Base-by-base conservation (phyloP, 2,113 vertebrate species). In the Equus quagga region DNA sequence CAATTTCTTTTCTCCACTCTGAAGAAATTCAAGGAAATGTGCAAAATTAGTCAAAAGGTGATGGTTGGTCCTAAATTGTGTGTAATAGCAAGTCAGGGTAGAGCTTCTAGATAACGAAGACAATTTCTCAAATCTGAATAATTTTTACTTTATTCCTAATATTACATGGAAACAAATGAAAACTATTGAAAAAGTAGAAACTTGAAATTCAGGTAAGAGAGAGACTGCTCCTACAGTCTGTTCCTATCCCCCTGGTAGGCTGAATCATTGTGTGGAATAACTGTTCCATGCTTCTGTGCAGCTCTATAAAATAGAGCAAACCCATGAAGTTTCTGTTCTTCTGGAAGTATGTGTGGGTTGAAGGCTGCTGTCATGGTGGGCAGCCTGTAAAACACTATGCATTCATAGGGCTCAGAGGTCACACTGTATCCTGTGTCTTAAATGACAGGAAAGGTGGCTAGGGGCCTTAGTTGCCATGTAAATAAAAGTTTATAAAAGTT, bases 11-110 rank as follows among this genome's bases (percentile, higher is more conserved):
- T 72, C 23, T 83, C 3, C 4, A 13, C 5, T 18, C 19, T 21
- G 41, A 93, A 73, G 36, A 91, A 91, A 73, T 67, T 58, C 46
- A 33, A 81, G 26, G 46, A 58, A 89, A 36, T 56, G 26, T 11
- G n/a, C 41, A 89, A 93, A 86, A 65, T 84, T 31, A 78, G 36
- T 78, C 23, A 81, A 81, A 86, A 80, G n/a, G 24, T 60, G 75
- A 31, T 31, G 11, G 31, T 15, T 70, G 58, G 12, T 76, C 33
- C 31, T 90, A 51, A 83, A 26, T 36, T 19, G 2, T 49, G 21
- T 70, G 5, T 44, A 73, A 28, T 31, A 83, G 36, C 54, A 75
- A 51, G 46, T 65, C 60, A 78, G 17, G 78, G 58, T n/a, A 41
- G 51, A 89, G 54, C 21, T 44, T 89, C 79, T 62, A 69, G 62